Evolutionary conservation across 2,113 vertebrate species (phyloP).

Genomic region (Atractosteus spatula): DNA sequence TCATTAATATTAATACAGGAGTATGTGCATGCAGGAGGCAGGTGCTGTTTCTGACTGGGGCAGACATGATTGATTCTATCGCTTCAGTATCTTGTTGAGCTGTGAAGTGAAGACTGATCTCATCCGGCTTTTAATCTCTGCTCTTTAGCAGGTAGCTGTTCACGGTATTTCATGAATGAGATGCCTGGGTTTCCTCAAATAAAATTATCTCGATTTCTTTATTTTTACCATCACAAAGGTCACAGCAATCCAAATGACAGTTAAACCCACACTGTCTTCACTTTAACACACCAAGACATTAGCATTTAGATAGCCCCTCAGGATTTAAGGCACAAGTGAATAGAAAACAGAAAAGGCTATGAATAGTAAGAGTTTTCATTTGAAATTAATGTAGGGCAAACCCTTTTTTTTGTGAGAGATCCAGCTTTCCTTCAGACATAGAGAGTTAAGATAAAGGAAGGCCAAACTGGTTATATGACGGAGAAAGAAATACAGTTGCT

Average conservation of each 20-base stretch:
- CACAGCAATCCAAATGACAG: neutral
- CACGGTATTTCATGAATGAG: neutral
- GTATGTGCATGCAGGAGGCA: too few species aligned
- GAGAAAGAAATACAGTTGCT: neutral
- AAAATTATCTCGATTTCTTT: neutral
- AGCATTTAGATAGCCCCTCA: slow-evolving; percentile 63
- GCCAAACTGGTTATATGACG: slow-evolving; percentile 3
- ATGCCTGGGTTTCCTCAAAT: neutral
- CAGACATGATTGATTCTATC: neutral
- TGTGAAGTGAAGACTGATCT: neutral
- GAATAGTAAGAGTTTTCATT: slow-evolving; percentile 56
- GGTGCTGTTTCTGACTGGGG: too few species aligned
- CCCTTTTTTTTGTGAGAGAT: slow-evolving; percentile 29
- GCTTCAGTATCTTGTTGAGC: neutral
- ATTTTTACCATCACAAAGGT: neutral
- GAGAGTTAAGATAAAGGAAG: slow-evolving; percentile 15
- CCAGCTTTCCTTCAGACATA: slow-evolving; percentile 12
- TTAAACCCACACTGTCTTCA: slow-evolving; percentile 13
- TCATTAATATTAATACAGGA: too few species aligned
- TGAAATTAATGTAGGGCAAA: slow-evolving; percentile 46
- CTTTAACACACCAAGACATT: slow-evolving; percentile 19
- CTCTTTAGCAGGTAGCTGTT: neutral
- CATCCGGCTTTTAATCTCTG: neutral
- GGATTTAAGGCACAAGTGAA: slow-evolving; percentile 50
- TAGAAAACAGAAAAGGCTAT: slow-evolving; percentile 57